A percentile compares a stretch with the other conserved stretches of the same genome.
Conservation (phyloP, 2,797 vertebrate species). For the Remorina albescens region DNA sequence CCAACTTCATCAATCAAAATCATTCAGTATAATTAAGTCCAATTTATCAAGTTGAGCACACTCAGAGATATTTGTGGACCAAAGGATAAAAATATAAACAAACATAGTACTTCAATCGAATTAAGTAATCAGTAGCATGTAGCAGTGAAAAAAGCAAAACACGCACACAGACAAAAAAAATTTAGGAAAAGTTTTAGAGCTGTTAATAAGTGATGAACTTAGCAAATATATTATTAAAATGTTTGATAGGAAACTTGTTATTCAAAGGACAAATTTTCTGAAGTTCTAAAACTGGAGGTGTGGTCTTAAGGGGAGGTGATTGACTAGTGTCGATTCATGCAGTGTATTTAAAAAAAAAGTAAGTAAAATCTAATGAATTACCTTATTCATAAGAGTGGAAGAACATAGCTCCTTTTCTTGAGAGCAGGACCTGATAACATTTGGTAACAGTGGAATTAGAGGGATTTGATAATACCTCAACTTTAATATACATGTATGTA, state of each 20-base stretch:
- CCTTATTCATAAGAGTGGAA: conserved; percentile 13
- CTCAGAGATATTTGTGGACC: background rate
- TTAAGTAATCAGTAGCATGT: no score
- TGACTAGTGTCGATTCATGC: background rate
- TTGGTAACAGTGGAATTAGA: background rate
- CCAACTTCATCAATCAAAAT: no score
- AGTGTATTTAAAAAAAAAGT: background rate
- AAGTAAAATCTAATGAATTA: no score
- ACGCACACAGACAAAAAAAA: background rate
- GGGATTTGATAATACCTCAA: background rate
- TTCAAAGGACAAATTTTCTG: background rate
- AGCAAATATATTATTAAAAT: background rate
- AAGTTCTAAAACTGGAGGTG: background rate
- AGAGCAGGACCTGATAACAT: background rate
- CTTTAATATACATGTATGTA: background rate
- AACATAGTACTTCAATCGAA: no score
- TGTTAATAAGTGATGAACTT: background rate
- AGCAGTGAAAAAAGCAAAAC: no score
- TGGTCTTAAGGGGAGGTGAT: background rate
- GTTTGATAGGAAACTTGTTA: background rate
- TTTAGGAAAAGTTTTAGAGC: background rate
- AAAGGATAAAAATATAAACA: background rate
- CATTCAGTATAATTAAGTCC: no score
- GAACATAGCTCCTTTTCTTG: background rate
- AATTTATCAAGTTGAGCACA: no score